Conservation (phyloP, 2,888 invertebrate genomes). For the Meta bourneti region DNA sequence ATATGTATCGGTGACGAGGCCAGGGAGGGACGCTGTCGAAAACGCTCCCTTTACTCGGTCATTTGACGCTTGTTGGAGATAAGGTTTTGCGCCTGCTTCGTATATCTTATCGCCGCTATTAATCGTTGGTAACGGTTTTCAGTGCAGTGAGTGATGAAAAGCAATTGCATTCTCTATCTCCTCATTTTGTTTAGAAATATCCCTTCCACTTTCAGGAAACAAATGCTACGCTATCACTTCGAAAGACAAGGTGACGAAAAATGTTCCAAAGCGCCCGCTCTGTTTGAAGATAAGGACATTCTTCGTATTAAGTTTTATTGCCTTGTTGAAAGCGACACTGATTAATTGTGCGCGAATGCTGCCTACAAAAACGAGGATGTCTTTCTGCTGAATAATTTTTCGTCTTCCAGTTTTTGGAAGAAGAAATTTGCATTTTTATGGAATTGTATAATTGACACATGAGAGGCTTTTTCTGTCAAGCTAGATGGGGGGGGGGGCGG, state of each 20-base stretch:
- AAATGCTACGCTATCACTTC: not conserved
- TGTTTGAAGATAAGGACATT: not conserved
- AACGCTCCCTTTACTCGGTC: no score
- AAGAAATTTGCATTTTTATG: no score
- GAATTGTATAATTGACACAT: no score
- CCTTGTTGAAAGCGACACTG: not conserved
- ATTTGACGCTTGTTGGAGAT: not conserved
- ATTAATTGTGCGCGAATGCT: not conserved
- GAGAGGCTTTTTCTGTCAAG: no score
- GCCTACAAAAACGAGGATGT: no score
- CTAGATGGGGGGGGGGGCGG: no score
- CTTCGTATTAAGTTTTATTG: not conserved
- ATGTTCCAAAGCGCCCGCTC: not conserved
- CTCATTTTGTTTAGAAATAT: not conserved
- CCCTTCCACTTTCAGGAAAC: not conserved
- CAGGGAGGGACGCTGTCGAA: no score
- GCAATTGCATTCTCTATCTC: not conserved
- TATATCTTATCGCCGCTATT: slow-evolving; percentile 58
- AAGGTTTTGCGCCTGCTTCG: slow-evolving; percentile 51
- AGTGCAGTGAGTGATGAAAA: not conserved
- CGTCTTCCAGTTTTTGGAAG: no score
- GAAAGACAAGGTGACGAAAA: not conserved
- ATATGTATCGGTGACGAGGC: no score
- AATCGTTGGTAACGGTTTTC: slow-evolving; percentile 9
- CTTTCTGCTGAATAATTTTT: no score